These are phyloP conservation scores for Zaprionus ornatus DNA, from an alignment of 1,140 invertebrate species.

Conservation along the genomic window DNA sequence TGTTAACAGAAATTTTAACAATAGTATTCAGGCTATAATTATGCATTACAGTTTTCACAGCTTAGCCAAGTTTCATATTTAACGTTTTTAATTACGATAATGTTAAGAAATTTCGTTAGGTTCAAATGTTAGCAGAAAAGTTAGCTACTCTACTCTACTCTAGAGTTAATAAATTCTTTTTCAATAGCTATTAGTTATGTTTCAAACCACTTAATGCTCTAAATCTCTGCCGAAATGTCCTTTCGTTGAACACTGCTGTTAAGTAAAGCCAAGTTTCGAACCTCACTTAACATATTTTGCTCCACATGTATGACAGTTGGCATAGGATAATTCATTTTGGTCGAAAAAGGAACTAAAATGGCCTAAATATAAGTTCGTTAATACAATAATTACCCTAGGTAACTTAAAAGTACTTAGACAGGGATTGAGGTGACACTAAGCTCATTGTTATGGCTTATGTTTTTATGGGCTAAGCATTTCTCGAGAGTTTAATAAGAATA, in stretches of 20 bases:
- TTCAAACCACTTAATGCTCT: not conserved
- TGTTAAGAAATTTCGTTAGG: too few species aligned
- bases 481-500: not conserved
- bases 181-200: not conserved
- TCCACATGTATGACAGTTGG: slow-evolving; percentile 6
- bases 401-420: not conserved
- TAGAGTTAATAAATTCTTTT: not conserved
- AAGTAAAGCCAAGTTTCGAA: slow-evolving; percentile 10
- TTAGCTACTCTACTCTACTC: not conserved
- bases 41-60: not conserved
- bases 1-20: too few species aligned
- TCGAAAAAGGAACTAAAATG: slow-evolving; percentile 6
- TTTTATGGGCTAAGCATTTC: not conserved
- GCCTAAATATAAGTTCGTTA: not conserved
- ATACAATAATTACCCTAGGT: not conserved
- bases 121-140: not conserved
- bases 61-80: slow-evolving; percentile 10
- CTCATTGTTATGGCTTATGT: not conserved
- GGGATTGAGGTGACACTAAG: not conserved
- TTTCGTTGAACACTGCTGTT: not conserved
- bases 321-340: slow-evolving; percentile 1
- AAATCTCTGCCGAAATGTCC: not conserved
- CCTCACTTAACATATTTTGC: not conserved
- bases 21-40: too few species aligned
- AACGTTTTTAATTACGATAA: not conserved